Percentiles rank a stretch among this genome's conserved stretches.
These are phyloP conservation scores for Pachypeltis micranthus DNA, from an alignment of 1,140 invertebrate genomes.

Conservation along the genomic window DNA sequence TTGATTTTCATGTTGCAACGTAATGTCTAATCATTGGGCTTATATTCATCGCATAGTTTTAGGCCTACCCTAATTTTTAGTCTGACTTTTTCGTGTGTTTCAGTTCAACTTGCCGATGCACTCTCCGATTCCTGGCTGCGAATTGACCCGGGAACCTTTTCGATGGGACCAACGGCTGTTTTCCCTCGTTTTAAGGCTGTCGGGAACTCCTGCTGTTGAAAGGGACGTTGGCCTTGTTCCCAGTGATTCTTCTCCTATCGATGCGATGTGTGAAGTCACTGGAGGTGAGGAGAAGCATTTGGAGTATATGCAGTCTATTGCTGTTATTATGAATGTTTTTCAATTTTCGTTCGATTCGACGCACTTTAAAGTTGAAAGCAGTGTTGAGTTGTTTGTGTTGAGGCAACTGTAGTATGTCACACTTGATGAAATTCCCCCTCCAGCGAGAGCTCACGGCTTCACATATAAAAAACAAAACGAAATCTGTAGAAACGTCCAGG, in stretches of 20 bases:
- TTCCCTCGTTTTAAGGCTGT: conserved; percentile 80
- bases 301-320: too few relatives aligned
- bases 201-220: conserved; percentile 61
- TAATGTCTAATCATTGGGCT: too few relatives aligned
- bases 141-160: conserved; percentile 94
- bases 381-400: too few relatives aligned
- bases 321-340: too few relatives aligned
- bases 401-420: too few relatives aligned
- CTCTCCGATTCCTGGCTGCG: conserved; percentile 84
- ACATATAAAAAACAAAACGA: too few relatives aligned
- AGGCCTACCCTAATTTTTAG: conserved; percentile 1
- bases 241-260: conserved; percentile 84
- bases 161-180: conserved; percentile 98
- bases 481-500: too few relatives aligned
- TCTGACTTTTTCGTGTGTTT: conserved; percentile 19
- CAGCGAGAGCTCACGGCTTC: too few relatives aligned
- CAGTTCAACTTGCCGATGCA: conserved; percentile 88
- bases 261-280: conserved; percentile 98
- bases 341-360: background rate
- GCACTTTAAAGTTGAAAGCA: too few relatives aligned
- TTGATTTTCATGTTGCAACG: background rate
- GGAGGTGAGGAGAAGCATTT: conserved; percentile 79
- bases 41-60: too few relatives aligned
- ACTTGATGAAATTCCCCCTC: too few relatives aligned
- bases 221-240: conserved; percentile 60